Conservation (phyloP, 92 coral and sea anemone species). For the Epizoanthus illoricatus region DNA sequence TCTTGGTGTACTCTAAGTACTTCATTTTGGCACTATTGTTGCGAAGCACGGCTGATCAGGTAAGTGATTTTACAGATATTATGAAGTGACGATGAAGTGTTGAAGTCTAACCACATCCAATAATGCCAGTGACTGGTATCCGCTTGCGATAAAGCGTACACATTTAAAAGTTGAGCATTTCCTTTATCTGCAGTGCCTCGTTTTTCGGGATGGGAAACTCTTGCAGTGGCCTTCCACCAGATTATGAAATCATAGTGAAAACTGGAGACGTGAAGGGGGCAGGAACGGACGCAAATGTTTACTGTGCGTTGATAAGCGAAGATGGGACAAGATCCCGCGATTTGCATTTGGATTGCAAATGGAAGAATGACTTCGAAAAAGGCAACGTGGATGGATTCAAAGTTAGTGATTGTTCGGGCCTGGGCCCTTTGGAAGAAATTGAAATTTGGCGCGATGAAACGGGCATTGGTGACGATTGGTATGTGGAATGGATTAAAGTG, state of each 20-base stretch:
- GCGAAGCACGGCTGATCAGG: no score
- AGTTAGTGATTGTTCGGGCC: constrained; percentile 69
- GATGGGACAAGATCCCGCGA: constrained; percentile 79
- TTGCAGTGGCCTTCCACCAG: constrained; percentile 89
- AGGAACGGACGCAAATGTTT: constrained; percentile 96
- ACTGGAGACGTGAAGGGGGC: constrained; percentile 99
- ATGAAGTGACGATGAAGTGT: no score
- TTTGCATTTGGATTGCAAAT: constrained; percentile 83
- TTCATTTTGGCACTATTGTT: no score
- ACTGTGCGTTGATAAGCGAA: constrained; percentile 72
- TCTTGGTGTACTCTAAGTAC: no score
- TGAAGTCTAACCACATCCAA: no score
- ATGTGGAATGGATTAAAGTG: constrained; percentile 90
- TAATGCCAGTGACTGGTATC: no score
- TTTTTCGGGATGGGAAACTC: constrained; percentile 73
- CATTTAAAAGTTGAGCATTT: no score
- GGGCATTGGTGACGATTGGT: constrained; percentile 94
- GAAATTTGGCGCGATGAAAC: constrained; percentile 96
- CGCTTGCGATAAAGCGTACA: no score
- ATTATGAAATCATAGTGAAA: constrained; percentile 86
- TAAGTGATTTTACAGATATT: no score
- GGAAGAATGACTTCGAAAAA: constrained; percentile 98
- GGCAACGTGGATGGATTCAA: constrained; percentile 92
- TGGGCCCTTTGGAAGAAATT: constrained; percentile 74
- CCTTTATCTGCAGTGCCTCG: no score